Conservation (phyloP, 2,888 invertebrate species). For the Rhodophaea formosa region DNA sequence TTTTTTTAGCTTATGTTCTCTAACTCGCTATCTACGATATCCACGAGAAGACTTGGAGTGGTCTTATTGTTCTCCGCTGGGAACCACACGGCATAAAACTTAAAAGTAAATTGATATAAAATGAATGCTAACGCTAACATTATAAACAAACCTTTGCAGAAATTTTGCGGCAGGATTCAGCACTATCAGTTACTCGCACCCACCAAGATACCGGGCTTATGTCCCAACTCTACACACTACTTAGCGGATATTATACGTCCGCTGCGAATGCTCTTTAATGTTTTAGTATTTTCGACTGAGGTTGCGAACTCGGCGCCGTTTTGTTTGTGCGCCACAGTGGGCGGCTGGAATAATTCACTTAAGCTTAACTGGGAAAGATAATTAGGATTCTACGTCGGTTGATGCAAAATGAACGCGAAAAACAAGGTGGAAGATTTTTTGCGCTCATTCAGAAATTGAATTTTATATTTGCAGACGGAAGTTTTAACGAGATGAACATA, state of each 20-base stretch:
- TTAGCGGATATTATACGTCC: slow-evolving; percentile 76
- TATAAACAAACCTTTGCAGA: neutral
- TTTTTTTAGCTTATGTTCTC: no score
- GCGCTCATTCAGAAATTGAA: slow-evolving; percentile 78
- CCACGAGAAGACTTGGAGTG: no score
- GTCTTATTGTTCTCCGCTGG: no score
- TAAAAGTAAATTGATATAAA: neutral
- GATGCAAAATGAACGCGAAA: slow-evolving; percentile 80
- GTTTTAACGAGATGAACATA: slow-evolving; percentile 73
- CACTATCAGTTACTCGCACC: slow-evolving; percentile 53
- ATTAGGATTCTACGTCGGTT: slow-evolving; percentile 80
- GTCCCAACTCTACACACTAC: slow-evolving; percentile 65
- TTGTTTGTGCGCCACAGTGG: slow-evolving; percentile 78
- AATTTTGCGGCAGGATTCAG: neutral
- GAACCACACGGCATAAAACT: no score
- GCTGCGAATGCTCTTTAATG: slow-evolving; percentile 75
- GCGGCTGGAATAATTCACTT: slow-evolving; percentile 79
- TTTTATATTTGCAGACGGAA: slow-evolving; percentile 76
- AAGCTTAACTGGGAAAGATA: slow-evolving; percentile 81
- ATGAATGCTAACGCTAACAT: no score
- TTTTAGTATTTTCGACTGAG: slow-evolving; percentile 80
- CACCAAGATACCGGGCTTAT: slow-evolving; percentile 75
- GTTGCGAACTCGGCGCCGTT: slow-evolving; percentile 76
- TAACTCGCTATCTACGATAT: no score
- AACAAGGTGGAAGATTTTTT: slow-evolving; percentile 76